Evolutionary conservation across 2,888 invertebrate species (phyloP).

Genomic region (Chrysolina americana): DNA sequence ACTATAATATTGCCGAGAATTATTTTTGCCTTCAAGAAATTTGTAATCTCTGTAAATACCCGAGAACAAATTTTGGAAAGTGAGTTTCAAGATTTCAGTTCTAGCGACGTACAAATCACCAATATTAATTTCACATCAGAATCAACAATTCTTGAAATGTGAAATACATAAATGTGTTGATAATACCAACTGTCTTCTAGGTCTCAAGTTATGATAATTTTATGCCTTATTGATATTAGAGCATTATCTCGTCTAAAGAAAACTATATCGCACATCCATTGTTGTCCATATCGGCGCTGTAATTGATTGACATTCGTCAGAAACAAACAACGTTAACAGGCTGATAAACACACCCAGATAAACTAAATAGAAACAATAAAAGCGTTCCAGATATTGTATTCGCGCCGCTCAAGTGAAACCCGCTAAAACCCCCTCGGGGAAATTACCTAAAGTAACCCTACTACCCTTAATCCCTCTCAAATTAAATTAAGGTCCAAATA

Average conservation of each 20-base stretch:
- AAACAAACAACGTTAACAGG: background rate
- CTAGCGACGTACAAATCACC: too few relatives aligned
- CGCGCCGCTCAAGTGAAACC: constrained; percentile 4
- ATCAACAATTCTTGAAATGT: too few relatives aligned
- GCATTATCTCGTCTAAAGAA: background rate
- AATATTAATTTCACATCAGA: too few relatives aligned
- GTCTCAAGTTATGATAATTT: too few relatives aligned
- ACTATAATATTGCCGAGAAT: too few relatives aligned
- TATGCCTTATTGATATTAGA: too few relatives aligned
- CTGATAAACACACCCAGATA: constrained; percentile 18
- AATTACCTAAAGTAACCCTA: constrained; percentile 21
- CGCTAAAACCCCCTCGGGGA: background rate
- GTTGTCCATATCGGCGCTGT: background rate
- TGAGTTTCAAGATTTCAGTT: too few relatives aligned
- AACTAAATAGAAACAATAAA: background rate
- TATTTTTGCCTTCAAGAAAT: too few relatives aligned
- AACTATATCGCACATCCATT: background rate
- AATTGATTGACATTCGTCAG: background rate
- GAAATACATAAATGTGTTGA: too few relatives aligned
- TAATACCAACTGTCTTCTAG: too few relatives aligned
- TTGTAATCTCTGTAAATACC: too few relatives aligned
- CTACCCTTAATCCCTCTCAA: constrained; percentile 37
- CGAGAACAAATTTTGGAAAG: too few relatives aligned
- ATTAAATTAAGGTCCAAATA: constrained; percentile 35
- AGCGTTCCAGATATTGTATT: background rate